phyloP scores from a whole-genome alignment of 2,113 vertebrate genomes.

The Amblyopsis rosae region DNA sequence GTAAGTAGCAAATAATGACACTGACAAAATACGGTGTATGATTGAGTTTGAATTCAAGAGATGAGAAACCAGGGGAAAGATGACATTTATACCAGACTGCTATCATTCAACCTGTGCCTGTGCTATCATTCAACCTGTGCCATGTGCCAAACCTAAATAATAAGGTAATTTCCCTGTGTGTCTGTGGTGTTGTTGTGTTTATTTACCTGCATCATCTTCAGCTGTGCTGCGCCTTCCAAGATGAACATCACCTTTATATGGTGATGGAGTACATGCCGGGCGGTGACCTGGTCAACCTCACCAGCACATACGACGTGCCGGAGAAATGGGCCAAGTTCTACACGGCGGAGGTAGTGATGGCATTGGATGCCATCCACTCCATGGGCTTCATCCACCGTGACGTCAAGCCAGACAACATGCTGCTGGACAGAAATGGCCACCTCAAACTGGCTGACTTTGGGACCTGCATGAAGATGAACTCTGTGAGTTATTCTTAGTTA shows the following conservation, averaged over 20 bases:
- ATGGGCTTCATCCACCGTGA: constrained; percentile 98
- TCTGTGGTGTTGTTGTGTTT: constrained; percentile 1
- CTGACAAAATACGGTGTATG: too few relatives aligned
- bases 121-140: too few relatives aligned
- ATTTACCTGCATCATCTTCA: constrained; percentile 42
- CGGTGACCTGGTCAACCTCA: constrained; percentile 98
- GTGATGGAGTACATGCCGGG: constrained; percentile 99
- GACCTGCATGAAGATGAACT: constrained; percentile 99
- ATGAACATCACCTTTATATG: constrained; percentile 97
- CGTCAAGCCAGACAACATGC: constrained; percentile 99
- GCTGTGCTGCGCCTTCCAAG: constrained; percentile 99
- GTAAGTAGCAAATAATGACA: too few relatives aligned
- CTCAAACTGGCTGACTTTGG: constrained; percentile 98
- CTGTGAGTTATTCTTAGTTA: constrained; percentile 76
- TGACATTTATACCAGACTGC: too few relatives aligned
- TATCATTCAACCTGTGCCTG: too few relatives aligned
- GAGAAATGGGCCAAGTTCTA: constrained; percentile 99
- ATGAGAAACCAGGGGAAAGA: too few relatives aligned
- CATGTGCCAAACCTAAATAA: too few relatives aligned
- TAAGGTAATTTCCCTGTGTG: neutral
- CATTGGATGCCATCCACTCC: constrained; percentile 97
- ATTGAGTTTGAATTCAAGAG: too few relatives aligned
- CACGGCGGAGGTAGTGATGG: constrained; percentile 96
- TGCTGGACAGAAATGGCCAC: constrained; percentile 91
- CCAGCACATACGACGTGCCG: constrained; percentile 98